Percentiles rank a stretch among this genome's conserved stretches.
These are phyloP conservation scores for Chelmon rostratus DNA, from an alignment of 2,797 vertebrate species.

Conservation along the genomic window DNA sequence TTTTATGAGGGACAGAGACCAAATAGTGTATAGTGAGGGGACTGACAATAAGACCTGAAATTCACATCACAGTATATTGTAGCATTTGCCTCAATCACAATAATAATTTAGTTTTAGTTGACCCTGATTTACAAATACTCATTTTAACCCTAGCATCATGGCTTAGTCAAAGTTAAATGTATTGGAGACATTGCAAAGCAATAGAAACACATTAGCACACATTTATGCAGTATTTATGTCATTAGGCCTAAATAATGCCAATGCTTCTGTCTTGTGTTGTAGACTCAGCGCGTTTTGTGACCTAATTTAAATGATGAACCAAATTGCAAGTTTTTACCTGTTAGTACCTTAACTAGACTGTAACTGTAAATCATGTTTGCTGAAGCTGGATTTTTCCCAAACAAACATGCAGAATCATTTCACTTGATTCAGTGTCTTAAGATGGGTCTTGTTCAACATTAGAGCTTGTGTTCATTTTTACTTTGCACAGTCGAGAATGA, in stretches of 20 bases:
- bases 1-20: neutral
- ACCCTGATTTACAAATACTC: neutral
- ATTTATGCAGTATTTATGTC: slow-evolving; percentile 3
- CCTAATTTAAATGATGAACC: neutral
- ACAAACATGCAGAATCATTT: neutral
- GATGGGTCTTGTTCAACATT: neutral
- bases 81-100: neutral
- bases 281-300: slow-evolving; percentile 2
- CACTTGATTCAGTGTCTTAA: neutral
- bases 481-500: neutral
- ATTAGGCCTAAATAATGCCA: neutral
- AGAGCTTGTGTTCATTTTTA: neutral
- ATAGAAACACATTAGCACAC: slow-evolving; percentile 1
- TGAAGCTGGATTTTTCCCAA: neutral
- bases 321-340: neutral
- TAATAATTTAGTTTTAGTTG: neutral
- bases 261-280: neutral
- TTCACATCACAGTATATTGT: neutral
- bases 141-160: neutral
- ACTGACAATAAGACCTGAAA: neutral
- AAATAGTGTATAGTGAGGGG: neutral
- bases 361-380: neutral
- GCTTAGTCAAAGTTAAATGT: neutral
- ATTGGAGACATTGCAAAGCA: neutral
- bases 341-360: neutral